Percentiles rank a stretch among this genome's conserved stretches.
Evolutionary conservation across 2,113 vertebrate species (phyloP).

Genomic region (Gopherus flavomarginatus): DNA sequence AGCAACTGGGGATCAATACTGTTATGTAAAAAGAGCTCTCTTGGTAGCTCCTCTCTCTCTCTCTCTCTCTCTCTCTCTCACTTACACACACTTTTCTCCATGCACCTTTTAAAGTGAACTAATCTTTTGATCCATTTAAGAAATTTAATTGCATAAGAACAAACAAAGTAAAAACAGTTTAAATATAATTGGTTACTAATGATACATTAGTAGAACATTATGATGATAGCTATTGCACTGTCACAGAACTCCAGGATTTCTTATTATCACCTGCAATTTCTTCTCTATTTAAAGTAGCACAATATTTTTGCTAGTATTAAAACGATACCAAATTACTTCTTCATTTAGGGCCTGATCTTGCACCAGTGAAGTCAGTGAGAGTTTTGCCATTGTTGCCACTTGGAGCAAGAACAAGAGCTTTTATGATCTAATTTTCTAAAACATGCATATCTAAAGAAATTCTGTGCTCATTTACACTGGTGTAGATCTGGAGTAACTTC

Average conservation of each 20-base stretch:
- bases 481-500: neutral
- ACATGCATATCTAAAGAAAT: neutral
- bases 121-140: neutral
- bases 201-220: neutral
- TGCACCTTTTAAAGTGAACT: neutral
- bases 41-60: neutral
- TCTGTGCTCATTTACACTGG: neutral
- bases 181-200: neutral
- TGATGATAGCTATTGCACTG: neutral
- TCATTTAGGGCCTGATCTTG: neutral
- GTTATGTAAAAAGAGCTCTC: neutral
- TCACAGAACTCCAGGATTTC: neutral
- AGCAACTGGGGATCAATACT: neutral
- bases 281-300: neutral
- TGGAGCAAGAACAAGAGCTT: neutral
- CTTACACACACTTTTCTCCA: neutral
- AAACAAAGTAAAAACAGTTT: neutral
- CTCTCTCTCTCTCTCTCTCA: neutral
- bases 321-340: neutral
- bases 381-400: neutral
- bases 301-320: neutral
- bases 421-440: neutral
- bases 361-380: neutral
- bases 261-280: neutral
- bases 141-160: neutral